Base-by-base conservation (phyloP, 2,888 invertebrate species). In the Encarsia formosa region DNA sequence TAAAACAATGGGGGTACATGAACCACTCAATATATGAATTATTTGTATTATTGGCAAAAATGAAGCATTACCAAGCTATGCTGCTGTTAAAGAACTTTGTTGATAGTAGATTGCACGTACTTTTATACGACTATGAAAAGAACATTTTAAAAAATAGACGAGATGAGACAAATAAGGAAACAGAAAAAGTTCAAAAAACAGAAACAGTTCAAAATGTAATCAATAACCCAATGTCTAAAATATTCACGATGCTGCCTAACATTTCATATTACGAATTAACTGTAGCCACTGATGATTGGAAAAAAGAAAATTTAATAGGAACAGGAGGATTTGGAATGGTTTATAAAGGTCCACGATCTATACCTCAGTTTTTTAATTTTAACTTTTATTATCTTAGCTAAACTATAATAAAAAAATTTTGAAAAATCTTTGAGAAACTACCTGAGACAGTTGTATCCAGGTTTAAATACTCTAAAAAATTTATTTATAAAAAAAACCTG, bases 301-400 rank as follows among this genome's bases (percentile, higher is more conserved):
- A 81, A 61, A 74, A 78, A 1, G 75, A 75, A 2, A 83, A 84
- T 52, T 77, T 91, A 49, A 74, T 95, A 2, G 94, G 94, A 0
- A 82, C 81, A 66, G 96, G 96, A 2, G 97, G 97, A 0, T 97
- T 95, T 70, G 97, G 96, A 8, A 87, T 86, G 9, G 97, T 97
- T 0, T 97, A 84, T 68, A 85, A 85, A 79, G 96, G 87, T 77
- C 58, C 4, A 15, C 18, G 15, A 22, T 31, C 31, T 43, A 13
- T 34, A 23, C 15, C 29, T n/a, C n/a, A n/a, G 26, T 31, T 29
- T 32, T 35, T 49, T 15, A 47, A n/a, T n/a, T n/a, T n/a, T n/a
- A n/a, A n/a, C n/a, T n/a, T n/a, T n/a, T n/a, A n/a, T n/a, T n/a
- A n/a, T n/a, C n/a, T n/a, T n/a, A n/a, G n/a, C n/a, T n/a, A n/a